A percentile compares a stretch with the other conserved stretches of the same genome.
phyloP scores from a whole-genome alignment of 2,888 invertebrate species.

The Galerucella calmariensis region DNA sequence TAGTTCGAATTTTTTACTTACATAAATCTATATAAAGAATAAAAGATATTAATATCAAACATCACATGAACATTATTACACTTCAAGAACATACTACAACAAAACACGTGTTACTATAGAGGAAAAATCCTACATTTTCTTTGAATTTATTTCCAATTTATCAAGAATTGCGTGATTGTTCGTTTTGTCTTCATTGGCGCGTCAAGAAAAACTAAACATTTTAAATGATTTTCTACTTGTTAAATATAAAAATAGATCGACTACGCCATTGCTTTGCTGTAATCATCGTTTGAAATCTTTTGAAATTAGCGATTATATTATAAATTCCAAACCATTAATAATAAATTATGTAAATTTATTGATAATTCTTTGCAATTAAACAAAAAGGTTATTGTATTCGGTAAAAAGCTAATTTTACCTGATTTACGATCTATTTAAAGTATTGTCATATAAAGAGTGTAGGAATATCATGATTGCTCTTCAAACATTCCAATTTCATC shows the following conservation, averaged over 20 bases:
- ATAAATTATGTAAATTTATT: conserved; percentile 27
- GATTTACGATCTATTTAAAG: too few species aligned
- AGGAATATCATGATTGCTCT: too few species aligned
- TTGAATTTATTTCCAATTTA: not conserved
- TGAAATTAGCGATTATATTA: conserved; percentile 13
- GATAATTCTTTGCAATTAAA: conserved; percentile 24
- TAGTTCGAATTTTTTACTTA: not conserved
- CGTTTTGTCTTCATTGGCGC: not conserved
- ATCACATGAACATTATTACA: not conserved
- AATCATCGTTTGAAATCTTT: conserved; percentile 24
- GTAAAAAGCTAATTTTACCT: not conserved
- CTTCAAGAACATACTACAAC: not conserved
- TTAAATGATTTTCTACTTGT: too few species aligned
- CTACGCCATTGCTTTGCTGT: not conserved
- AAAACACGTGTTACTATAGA: not conserved
- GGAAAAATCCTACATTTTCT: not conserved
- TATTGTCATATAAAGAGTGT: too few species aligned
- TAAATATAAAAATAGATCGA: not conserved
- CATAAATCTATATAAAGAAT: not conserved
- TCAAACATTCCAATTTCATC: too few species aligned
- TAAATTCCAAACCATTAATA: conserved; percentile 30
- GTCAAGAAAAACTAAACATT: not conserved
- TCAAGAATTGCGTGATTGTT: conserved; percentile 1
- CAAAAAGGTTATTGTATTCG: conserved; percentile 15
- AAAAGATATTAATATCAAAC: not conserved